These are phyloP conservation scores for Eucidaris tribuloides DNA, from an alignment of 35 echinoderm and acorn worm species.

Conservation along the genomic window DNA sequence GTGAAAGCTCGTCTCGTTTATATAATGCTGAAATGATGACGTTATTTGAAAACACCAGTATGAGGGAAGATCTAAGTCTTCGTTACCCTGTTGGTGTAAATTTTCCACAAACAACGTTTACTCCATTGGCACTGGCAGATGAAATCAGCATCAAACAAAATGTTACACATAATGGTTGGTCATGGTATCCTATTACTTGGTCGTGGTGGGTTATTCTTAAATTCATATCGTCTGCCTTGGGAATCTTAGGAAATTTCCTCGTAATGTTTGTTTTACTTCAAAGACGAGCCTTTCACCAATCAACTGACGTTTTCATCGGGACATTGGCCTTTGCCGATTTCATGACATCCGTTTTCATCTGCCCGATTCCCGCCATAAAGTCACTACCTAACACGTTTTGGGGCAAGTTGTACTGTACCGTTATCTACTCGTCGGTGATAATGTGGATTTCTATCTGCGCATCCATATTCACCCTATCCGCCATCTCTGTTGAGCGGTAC, in stretches of 20 bases:
- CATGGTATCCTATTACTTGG: background rate
- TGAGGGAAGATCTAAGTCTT: too few relatives aligned
- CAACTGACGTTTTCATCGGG: background rate
- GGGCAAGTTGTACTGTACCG: background rate
- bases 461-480: background rate
- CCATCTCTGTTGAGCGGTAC: constrained; percentile 21
- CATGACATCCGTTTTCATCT: background rate
- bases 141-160: too few relatives aligned
- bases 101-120: too few relatives aligned
- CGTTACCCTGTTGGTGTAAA: too few relatives aligned
- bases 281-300: background rate
- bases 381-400: background rate
- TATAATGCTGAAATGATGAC: too few relatives aligned
- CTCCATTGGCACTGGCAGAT: too few relatives aligned
- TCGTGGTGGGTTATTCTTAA: background rate
- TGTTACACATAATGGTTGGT: too few relatives aligned
- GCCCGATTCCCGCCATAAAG: background rate
- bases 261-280: background rate
- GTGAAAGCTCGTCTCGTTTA: too few relatives aligned
- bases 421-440: background rate
- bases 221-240: background rate
- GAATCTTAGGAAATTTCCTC: background rate
- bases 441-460: background rate
- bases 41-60: too few relatives aligned
- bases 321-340: background rate